phyloP scores from a whole-genome alignment of 2,113 vertebrate genomes.

The rat (Rattus norvegicus) region GRCr8 NC_086035.1:29148501-29149000 shows the following conservation, averaged over 20 bases:
- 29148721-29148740: neutral
- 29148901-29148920: too few relatives aligned
- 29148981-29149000: too few relatives aligned
- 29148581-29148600: neutral
- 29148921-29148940: too few relatives aligned
- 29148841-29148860: too few relatives aligned
- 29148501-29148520: neutral
- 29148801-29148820: neutral
- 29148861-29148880: too few relatives aligned
- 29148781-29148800: neutral
- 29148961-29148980: too few relatives aligned
- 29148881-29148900: too few relatives aligned
- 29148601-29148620: neutral
- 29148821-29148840: neutral
- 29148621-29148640: neutral
- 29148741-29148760: neutral
- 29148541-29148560: neutral
- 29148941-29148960: too few relatives aligned
- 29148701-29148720: neutral
- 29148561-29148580: neutral
- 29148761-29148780: neutral
- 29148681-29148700: neutral
- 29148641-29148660: neutral
- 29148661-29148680: neutral
- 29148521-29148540: neutral